Conservation (phyloP, 1,140 invertebrate genomes). For the Ganaspis sp. region DNA sequence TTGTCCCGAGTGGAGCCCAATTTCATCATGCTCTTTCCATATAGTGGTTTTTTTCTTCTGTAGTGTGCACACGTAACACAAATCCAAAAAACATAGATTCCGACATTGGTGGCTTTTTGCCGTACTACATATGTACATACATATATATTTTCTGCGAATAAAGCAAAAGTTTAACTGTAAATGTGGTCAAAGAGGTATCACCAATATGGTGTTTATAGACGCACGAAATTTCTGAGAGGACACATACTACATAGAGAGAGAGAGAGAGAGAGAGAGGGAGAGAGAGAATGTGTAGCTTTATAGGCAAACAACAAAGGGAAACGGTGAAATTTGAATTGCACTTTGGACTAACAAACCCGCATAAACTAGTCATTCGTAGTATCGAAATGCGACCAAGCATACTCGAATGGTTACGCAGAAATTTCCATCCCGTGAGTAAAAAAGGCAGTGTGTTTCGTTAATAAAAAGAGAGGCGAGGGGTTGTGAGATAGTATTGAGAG, state of each 20-base stretch:
- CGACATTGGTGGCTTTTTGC: not conserved
- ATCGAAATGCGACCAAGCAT: not conserved
- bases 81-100: not conserved
- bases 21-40: not conserved
- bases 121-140: no score
- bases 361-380: slow-evolving; percentile 21
- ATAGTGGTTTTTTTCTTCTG: not conserved
- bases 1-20: not conserved
- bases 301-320: slow-evolving; percentile 14
- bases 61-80: not conserved
- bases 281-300: not conserved
- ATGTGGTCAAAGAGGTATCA: not conserved
- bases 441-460: not conserved
- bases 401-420: slow-evolving; percentile 20
- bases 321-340: slow-evolving; percentile 18
- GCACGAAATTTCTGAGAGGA: not conserved
- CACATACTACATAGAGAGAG: not conserved
- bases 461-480: not conserved
- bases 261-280: not conserved
- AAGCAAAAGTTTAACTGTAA: not conserved
- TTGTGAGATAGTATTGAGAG: not conserved
- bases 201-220: not conserved
- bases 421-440: not conserved
- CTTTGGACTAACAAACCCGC: slow-evolving; percentile 18
- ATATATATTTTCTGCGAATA: not conserved